These are phyloP conservation scores for Lepilemur ruficaudatus DNA, from an alignment of 2,797 vertebrate genomes.

Conservation along the genomic window DNA sequence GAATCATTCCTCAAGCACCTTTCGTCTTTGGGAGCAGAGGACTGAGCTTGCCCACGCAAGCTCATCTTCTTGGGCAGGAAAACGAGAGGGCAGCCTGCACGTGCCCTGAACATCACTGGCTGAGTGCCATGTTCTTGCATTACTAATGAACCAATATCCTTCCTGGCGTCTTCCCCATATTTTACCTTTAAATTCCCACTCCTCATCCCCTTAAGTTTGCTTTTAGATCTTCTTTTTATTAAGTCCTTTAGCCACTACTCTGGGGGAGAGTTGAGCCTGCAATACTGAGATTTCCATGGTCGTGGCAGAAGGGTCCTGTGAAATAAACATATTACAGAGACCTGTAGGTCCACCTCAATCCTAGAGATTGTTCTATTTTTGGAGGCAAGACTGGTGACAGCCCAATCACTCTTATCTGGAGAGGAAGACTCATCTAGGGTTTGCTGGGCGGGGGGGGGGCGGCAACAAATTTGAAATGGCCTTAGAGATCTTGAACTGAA, in stretches of 20 bases:
- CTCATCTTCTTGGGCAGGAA: neutral
- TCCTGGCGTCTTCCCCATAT: neutral
- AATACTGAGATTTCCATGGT: neutral
- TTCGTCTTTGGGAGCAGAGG: neutral
- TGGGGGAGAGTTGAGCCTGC: neutral
- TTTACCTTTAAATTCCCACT: neutral
- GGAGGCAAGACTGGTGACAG: neutral
- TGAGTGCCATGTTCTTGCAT: accelerated
- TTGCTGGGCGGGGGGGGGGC: no score
- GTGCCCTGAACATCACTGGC: neutral
- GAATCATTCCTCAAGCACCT: neutral
- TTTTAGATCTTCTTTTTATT: neutral
- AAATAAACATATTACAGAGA: neutral
- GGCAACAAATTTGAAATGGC: neutral
- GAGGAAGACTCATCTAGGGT: neutral
- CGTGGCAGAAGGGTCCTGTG: neutral
- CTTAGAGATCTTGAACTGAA: neutral
- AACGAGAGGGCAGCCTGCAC: neutral
- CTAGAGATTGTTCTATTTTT: neutral
- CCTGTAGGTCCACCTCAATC: neutral
- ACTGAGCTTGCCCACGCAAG: neutral
- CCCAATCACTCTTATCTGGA: neutral
- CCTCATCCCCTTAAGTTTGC: neutral
- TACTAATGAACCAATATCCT: neutral
- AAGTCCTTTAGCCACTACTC: neutral